Conservation (phyloP, 1,140 invertebrate genomes). For the Marisa cornuarietis region DNA sequence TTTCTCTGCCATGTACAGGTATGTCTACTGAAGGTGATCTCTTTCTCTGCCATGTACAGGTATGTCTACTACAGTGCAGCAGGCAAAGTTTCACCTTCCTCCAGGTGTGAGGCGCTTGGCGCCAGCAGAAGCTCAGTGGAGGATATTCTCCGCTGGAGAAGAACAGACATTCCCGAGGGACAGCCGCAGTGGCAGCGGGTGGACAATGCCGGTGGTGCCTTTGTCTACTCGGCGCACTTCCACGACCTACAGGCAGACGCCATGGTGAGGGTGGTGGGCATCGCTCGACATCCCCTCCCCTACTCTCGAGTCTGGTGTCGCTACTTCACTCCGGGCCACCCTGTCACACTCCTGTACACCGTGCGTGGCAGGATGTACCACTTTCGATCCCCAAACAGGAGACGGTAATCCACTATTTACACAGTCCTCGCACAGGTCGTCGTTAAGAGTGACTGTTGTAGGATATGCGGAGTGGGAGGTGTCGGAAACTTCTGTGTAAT, state of each 20-base stretch:
- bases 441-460: background rate
- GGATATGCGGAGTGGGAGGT: background rate
- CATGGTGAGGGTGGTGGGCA: background rate
- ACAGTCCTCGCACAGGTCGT: background rate
- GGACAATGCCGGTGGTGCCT: background rate
- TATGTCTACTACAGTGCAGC: too few relatives aligned
- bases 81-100: too few relatives aligned
- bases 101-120: too few relatives aligned
- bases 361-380: background rate
- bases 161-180: background rate
- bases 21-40: too few relatives aligned
- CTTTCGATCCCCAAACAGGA: background rate
- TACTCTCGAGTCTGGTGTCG: constrained; percentile 15
- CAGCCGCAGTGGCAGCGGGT: constrained; percentile 4
- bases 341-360: background rate
- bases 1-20: too few relatives aligned
- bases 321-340: background rate
- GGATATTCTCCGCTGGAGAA: background rate
- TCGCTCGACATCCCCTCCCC: constrained; percentile 2
- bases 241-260: background rate
- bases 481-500: background rate
- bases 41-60: too few relatives aligned
- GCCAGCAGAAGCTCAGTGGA: background rate
- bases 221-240: constrained; percentile 13
- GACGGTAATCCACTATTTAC: background rate